A percentile compares a stretch with the other conserved stretches of the same genome.
These are phyloP conservation scores for Oasisia sp. DNA, from an alignment of 2,888 invertebrate species.

Conservation along the genomic window DNA sequence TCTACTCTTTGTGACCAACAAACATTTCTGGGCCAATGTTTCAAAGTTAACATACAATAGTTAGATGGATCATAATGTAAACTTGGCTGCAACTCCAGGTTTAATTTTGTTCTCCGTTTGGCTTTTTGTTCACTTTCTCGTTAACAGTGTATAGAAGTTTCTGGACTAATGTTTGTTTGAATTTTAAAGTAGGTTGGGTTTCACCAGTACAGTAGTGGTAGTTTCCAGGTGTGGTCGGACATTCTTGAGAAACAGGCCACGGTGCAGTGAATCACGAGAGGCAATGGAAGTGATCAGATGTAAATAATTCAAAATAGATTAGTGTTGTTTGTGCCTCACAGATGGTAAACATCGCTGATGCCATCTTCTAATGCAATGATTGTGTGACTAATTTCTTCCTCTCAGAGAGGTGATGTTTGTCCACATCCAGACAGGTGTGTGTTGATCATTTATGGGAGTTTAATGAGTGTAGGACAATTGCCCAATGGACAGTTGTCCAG, in stretches of 20 bases:
- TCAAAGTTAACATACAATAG: too few species aligned
- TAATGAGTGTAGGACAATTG: background rate
- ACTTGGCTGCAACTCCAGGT: too few species aligned
- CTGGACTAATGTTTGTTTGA: background rate
- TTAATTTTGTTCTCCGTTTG: too few species aligned
- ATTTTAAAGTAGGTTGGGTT: background rate
- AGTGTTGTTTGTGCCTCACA: background rate
- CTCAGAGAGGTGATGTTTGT: background rate
- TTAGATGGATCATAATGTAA: too few species aligned
- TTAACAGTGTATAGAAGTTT: background rate
- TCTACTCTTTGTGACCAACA: too few species aligned
- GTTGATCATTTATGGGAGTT: background rate
- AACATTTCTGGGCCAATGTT: too few species aligned
- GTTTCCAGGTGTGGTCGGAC: background rate
- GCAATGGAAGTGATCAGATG: background rate
- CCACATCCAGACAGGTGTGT: background rate
- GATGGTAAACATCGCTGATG: background rate
- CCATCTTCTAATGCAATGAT: background rate
- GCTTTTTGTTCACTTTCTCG: too few species aligned
- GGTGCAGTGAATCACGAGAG: background rate
- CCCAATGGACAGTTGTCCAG: too few species aligned
- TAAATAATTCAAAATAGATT: background rate
- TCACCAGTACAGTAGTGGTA: background rate
- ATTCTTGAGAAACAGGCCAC: background rate
- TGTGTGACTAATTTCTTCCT: background rate